Evolutionary conservation across 2,797 vertebrate genomes (phyloP).

Genomic region (Pyrocephalus nanus): DNA sequence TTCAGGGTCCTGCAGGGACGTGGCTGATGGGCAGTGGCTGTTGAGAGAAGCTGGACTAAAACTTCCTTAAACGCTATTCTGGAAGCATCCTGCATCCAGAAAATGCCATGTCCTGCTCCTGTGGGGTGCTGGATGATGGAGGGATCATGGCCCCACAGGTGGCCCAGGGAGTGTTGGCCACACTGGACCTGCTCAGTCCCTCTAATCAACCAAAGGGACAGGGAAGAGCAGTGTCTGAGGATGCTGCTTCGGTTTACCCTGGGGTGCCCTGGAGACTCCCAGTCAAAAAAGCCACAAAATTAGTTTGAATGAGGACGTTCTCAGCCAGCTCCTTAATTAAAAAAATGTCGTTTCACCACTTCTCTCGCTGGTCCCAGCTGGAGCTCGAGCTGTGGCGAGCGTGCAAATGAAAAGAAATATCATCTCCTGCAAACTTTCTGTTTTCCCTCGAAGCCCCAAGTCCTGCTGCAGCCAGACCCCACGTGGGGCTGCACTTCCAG

Average conservation of each 20-base stretch:
- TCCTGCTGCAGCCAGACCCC: neutral
- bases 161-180: neutral
- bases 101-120: neutral
- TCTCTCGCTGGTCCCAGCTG: neutral
- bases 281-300: neutral
- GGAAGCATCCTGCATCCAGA: neutral
- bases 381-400: neutral
- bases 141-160: neutral
- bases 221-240: neutral
- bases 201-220: neutral
- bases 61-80: neutral
- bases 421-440: neutral
- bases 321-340: neutral
- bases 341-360: neutral
- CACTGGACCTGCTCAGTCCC: neutral
- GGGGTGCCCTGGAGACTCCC: neutral
- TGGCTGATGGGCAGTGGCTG: neutral
- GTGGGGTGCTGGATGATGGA: neutral
- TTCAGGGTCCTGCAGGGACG: neutral
- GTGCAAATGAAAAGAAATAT: neutral
- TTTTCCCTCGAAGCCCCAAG: neutral
- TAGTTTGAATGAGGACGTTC: neutral
- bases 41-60: neutral
- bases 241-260: neutral
- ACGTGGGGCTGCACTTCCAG: accelerated